phyloP scores from a whole-genome alignment of 2,797 vertebrate genomes.

The Jordanella pulchra region DNA sequence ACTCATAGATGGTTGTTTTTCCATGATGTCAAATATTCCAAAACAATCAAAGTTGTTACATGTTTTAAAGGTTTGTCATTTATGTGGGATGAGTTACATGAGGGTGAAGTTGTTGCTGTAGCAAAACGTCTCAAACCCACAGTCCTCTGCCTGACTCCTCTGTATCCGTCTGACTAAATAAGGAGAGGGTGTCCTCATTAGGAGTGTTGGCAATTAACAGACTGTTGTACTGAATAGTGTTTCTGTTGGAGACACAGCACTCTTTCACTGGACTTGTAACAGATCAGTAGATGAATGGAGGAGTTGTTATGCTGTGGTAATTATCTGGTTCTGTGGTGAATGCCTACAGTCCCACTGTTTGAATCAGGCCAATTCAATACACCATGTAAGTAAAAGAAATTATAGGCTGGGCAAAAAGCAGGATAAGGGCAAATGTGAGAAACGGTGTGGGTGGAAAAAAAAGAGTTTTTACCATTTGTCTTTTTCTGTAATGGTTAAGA shows the following conservation, averaged over 20 bases:
- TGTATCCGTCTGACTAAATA: constrained; percentile 30
- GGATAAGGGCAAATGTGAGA: not conserved
- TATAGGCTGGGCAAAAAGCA: not conserved
- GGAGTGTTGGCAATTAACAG: constrained; percentile 47
- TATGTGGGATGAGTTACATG: constrained; percentile 10
- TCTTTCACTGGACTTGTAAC: constrained; percentile 50
- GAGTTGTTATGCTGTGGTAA: constrained; percentile 28
- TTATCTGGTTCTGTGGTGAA: constrained; percentile 12
- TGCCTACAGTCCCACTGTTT: constrained; percentile 9
- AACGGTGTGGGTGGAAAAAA: no score
- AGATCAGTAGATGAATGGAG: constrained; percentile 37
- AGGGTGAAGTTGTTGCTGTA: constrained; percentile 17
- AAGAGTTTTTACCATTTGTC: not conserved
- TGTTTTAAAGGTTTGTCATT: not conserved
- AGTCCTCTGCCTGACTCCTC: constrained; percentile 26
- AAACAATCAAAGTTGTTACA: not conserved
- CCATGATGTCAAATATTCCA: constrained; percentile 3
- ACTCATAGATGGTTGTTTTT: constrained; percentile 7
- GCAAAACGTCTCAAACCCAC: constrained; percentile 40
- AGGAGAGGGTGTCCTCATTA: constrained; percentile 60
- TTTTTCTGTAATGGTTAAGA: not conserved
- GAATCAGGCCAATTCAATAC: constrained; percentile 22
- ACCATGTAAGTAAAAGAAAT: not conserved
- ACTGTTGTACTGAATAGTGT: constrained; percentile 36
- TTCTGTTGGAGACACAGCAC: constrained; percentile 58